Evolutionary conservation across 2,888 invertebrate genomes (phyloP).

Genomic region (Galerucella pusilla): DNA sequence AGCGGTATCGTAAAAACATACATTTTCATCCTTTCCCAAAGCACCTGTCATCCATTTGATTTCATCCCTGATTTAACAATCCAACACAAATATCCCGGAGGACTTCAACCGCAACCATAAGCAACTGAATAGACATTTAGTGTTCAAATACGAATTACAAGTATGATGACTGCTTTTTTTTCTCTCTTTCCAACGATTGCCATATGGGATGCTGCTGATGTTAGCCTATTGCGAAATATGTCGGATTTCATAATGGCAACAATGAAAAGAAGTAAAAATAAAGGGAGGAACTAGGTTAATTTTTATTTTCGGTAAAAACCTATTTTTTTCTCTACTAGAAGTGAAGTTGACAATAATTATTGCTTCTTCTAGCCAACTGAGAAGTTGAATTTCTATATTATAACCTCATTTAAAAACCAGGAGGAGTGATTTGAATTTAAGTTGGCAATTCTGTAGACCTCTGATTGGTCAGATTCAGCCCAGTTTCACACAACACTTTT

Average conservation of each 20-base stretch:
- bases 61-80: constrained; percentile 48
- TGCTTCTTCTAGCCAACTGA: no score
- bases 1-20: constrained; percentile 37
- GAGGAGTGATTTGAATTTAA: no score
- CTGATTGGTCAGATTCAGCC: no score
- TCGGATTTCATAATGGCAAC: constrained; percentile 35
- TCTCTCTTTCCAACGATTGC: constrained; percentile 45
- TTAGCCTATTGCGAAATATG: constrained; percentile 43
- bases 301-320: no score
- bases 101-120: constrained; percentile 51
- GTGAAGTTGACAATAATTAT: no score
- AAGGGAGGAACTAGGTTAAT: constrained; percentile 11
- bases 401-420: no score
- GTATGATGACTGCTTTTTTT: constrained; percentile 48
- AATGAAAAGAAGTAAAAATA: constrained; percentile 33
- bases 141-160: constrained; percentile 46
- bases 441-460: no score
- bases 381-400: no score
- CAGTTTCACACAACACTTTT: no score
- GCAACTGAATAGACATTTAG: constrained; percentile 51
- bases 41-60: constrained; percentile 46
- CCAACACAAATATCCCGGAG: constrained; percentile 49
- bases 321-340: no score
- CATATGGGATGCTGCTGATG: constrained; percentile 48
- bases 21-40: constrained; percentile 39